Evolutionary conservation across 92 coral and sea anemone genomes (phyloP).

Genomic region (Plumapathes pennacea): DNA sequence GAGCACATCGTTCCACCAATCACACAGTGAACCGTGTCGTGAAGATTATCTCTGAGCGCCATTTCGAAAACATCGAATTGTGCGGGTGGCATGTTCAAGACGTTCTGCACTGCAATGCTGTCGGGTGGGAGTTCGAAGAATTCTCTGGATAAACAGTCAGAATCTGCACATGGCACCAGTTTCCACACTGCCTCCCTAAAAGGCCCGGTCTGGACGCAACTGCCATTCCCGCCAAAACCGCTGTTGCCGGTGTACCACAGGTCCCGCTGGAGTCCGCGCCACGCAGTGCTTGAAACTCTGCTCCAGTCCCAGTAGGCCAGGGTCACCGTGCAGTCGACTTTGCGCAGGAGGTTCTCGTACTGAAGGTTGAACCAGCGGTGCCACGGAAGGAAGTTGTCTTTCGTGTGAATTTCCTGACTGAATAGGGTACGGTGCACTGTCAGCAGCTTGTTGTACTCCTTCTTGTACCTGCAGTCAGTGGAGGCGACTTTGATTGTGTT

Average conservation of each 20-base stretch:
- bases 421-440: constrained; percentile 48
- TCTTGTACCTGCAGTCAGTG: constrained; percentile 43
- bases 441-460: constrained; percentile 43
- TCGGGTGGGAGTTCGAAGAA: constrained; percentile 73
- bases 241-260: constrained; percentile 68
- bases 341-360: constrained; percentile 81
- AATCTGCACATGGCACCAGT: constrained; percentile 45
- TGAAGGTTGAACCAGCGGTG: constrained; percentile 81
- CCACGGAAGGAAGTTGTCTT: constrained; percentile 72
- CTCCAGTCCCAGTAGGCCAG: constrained; percentile 93
- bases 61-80: constrained; percentile 63
- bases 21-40: constrained; percentile 73
- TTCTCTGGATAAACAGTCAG: constrained; percentile 59
- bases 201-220: constrained; percentile 85
- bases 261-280: constrained; percentile 34
- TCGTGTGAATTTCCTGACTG: constrained; percentile 57
- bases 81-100: constrained; percentile 26
- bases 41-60: constrained; percentile 57
- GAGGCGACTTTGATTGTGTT: constrained; percentile 54
- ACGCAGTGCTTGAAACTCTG: constrained; percentile 25
- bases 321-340: constrained; percentile 71
- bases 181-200: constrained; percentile 66
- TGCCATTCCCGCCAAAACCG: constrained; percentile 90
- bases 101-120: constrained; percentile 41
- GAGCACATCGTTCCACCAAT: constrained; percentile 85